Conservation (phyloP, 2,797 vertebrate genomes). For the Xenopus petersii region DNA sequence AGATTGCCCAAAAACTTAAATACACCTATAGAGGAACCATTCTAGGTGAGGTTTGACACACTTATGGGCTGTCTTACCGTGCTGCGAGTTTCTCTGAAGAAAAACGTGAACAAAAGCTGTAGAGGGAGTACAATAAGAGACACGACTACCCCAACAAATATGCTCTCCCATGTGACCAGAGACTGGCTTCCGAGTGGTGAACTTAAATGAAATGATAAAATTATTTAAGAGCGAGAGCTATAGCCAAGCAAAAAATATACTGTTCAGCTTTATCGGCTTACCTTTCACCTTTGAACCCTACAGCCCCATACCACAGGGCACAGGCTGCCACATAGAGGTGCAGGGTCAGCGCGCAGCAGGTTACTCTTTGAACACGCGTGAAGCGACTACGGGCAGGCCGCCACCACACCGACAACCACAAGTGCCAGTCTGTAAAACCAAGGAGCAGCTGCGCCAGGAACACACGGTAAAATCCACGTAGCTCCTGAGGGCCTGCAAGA, state of each 20-base stretch:
- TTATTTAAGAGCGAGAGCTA: not conserved
- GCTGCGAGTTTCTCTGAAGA: conserved; percentile 66
- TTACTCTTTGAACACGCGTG: conserved; percentile 72
- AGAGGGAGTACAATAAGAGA: conserved; percentile 69
- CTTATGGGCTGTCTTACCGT: conserved; percentile 56
- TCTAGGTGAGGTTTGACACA: not conserved
- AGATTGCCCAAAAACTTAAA: too few species aligned
- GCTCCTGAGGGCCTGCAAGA: conserved; percentile 70
- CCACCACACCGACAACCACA: conserved; percentile 77
- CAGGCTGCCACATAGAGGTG: conserved; percentile 70
- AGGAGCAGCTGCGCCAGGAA: conserved; percentile 68
- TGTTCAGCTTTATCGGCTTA: conserved; percentile 41
- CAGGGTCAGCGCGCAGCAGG: conserved; percentile 66
- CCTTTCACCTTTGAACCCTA: conserved; percentile 60
- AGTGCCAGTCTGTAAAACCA: conserved; percentile 69
- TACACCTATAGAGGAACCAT: too few species aligned
- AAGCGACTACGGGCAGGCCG: conserved; percentile 68
- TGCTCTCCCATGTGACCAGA: conserved; percentile 54
- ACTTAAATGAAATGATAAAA: conserved; percentile 10
- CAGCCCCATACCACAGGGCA: conserved; percentile 73
- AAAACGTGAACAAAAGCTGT: conserved; percentile 69
- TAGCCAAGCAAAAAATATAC: not conserved
- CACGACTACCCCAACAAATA: conserved; percentile 67
- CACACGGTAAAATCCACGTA: conserved; percentile 64
- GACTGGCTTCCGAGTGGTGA: conserved; percentile 21